A percentile compares a stretch with the other conserved stretches of the same genome.
phyloP scores from a whole-genome alignment of 2,888 invertebrate species.

The Monochamus alternatus region DNA sequence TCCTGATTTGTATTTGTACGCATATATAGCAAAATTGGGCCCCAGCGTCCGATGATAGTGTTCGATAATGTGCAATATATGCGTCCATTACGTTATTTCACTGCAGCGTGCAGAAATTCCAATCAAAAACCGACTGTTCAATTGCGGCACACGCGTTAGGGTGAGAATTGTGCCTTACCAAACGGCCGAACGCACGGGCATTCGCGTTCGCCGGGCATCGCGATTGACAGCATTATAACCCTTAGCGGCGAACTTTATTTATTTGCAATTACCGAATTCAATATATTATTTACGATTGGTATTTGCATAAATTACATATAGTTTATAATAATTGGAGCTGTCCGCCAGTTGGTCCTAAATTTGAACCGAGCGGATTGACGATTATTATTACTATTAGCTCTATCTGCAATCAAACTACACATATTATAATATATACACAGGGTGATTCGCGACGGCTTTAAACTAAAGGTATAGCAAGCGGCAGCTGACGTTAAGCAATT shows the following conservation, averaged over 20 bases:
- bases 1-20: conserved; percentile 56
- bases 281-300: conserved; percentile 49
- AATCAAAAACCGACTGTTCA: conserved; percentile 52
- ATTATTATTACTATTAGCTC: no score
- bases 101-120: conserved; percentile 40
- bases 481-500: no score
- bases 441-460: no score
- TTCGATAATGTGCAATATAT: conserved; percentile 56
- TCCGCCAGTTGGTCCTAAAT: not conserved
- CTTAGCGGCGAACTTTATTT: conserved; percentile 49
- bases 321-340: not conserved
- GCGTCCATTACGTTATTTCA: conserved; percentile 51
- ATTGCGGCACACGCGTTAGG: conserved; percentile 42
- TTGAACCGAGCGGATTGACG: not conserved
- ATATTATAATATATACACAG: no score
- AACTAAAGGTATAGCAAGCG: no score
- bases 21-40: conserved; percentile 55
- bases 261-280: conserved; percentile 45
- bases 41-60: conserved; percentile 48
- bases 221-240: conserved; percentile 43
- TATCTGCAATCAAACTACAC: no score
- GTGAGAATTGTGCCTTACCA: conserved; percentile 40
- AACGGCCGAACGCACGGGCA: conserved; percentile 30
- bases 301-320: conserved; percentile 47
- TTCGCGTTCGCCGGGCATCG: conserved; percentile 29